Evolutionary conservation across 2,888 invertebrate genomes (phyloP).

Genomic region (Myathropa florea): DNA sequence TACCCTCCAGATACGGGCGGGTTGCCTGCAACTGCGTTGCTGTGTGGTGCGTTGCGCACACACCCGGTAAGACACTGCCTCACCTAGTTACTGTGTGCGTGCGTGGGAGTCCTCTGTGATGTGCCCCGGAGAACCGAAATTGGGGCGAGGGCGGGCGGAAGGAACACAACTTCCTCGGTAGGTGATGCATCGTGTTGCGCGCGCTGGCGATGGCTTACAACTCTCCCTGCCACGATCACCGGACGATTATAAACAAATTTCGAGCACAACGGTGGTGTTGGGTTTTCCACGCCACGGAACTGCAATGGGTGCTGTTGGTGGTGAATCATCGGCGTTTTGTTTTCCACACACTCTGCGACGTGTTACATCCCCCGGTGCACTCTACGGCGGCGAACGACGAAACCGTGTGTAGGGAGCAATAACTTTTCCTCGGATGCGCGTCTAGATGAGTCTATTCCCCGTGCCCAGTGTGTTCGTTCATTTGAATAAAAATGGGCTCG

Average conservation of each 20-base stretch:
- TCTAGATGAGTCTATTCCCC: slow-evolving; percentile 52
- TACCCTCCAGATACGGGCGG: slow-evolving; percentile 30
- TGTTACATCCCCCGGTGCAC: slow-evolving; percentile 10
- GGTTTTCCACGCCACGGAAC: slow-evolving; percentile 1
- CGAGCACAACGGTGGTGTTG: not conserved
- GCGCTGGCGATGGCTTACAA: not conserved
- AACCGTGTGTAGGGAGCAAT: slow-evolving; percentile 44
- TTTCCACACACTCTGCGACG: slow-evolving; percentile 47
- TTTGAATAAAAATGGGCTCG: slow-evolving; percentile 69
- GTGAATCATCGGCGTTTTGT: slow-evolving; percentile 60
- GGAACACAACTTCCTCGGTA: slow-evolving; percentile 38
- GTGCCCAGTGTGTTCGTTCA: slow-evolving; percentile 29
- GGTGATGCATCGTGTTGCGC: slow-evolving; percentile 36
- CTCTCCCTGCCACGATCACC: slow-evolving; percentile 19
- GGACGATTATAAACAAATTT: slow-evolving; percentile 48
- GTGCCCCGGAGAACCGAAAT: slow-evolving; percentile 45
- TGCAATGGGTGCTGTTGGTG: no score
- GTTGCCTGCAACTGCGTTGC: slow-evolving; percentile 1
- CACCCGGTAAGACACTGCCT: slow-evolving; percentile 51
- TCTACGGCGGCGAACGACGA: not conserved
- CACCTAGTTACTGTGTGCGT: slow-evolving; percentile 48
- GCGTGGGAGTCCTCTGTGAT: slow-evolving; percentile 59
- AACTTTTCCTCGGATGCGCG: slow-evolving; percentile 47
- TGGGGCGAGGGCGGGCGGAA: slow-evolving; percentile 15
- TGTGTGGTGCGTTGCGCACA: slow-evolving; percentile 38